Evolutionary conservation across 1,140 invertebrate genomes (phyloP), one percentile per base, ranked within the genome.

Genomic region (Hylaeus anthracinus): DNA sequence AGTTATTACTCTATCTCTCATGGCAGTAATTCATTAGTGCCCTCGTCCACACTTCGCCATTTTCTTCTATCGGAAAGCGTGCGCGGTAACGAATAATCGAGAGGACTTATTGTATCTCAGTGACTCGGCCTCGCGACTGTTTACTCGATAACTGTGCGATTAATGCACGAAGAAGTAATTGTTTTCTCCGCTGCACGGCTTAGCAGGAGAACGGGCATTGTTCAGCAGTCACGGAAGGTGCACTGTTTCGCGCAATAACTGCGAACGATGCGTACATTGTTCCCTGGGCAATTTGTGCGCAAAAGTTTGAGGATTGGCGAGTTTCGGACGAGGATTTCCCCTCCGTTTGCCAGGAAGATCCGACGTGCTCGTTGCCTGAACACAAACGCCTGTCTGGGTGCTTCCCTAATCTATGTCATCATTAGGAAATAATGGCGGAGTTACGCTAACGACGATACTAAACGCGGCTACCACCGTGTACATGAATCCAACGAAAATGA

Each of bases 71-170:
- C 6, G 51, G 51, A 0, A 10, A 15, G 55, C 55, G 55, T 61
- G n/a, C 45, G 5, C 39, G 43, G 53, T 2, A 8, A 67, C 1
- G 56, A 60, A 78, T 72, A 69, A 61, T 80, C 61, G 48, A n/a
- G 26, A 41, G 37, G 15, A 9, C 37, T 10, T 39, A 45, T 70
- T 75, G 53, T 72, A 37, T 61, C n/a, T 1, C 37, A 1, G 10
- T 9, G 1, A 9, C n/a, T 51, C 43, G n/a, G 53, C 65, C 12
- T 45, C n/a, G 43, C 56, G 39, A 15, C 51, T 72, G 55, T 85
- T 85, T 76, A 69, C 72, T 37, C 67, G 72, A 85, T 84, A 85
- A 84, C 63, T 55, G 63, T 53, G 72, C 72, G 72, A 85, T 85
- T 80, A 85, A 75, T 61, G 60, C 51, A 43, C 1, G 55, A 72